Evolutionary conservation across 2,888 invertebrate genomes (phyloP).

Genomic region (Melanotus villosus): DNA sequence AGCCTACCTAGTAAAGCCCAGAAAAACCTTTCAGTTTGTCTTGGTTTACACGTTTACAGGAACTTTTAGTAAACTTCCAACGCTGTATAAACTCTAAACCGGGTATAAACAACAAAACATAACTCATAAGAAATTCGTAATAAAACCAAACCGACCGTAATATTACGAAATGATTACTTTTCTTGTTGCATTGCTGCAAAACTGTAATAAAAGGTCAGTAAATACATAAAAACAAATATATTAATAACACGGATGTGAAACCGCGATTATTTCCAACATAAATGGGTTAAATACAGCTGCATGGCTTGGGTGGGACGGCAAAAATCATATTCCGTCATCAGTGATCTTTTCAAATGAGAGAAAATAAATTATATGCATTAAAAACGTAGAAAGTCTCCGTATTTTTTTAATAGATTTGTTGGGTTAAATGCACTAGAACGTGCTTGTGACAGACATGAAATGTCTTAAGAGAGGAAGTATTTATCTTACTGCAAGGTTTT

Average conservation of each 20-base stretch:
- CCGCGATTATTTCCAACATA: not conserved
- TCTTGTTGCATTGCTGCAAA: not conserved
- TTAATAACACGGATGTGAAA: not conserved
- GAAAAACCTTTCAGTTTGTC: no score
- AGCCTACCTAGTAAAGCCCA: no score
- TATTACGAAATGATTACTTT: not conserved
- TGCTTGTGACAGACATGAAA: not conserved
- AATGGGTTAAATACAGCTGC: not conserved
- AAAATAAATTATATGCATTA: not conserved
- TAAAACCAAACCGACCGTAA: no score
- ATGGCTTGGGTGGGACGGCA: not conserved
- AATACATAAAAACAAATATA: not conserved
- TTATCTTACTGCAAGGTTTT: no score
- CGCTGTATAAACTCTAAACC: no score
- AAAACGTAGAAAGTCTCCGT: not conserved
- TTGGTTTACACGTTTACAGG: no score
- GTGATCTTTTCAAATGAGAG: not conserved
- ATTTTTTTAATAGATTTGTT: not conserved
- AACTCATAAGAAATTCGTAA: no score
- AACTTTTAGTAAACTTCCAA: no score
- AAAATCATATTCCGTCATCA: not conserved
- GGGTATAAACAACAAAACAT: no score
- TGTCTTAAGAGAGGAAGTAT: not conserved
- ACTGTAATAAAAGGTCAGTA: conserved; percentile 1
- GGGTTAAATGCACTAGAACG: not conserved